Conservation (phyloP, 2,113 vertebrate species). For the Neofelis nebulosa region DNA sequence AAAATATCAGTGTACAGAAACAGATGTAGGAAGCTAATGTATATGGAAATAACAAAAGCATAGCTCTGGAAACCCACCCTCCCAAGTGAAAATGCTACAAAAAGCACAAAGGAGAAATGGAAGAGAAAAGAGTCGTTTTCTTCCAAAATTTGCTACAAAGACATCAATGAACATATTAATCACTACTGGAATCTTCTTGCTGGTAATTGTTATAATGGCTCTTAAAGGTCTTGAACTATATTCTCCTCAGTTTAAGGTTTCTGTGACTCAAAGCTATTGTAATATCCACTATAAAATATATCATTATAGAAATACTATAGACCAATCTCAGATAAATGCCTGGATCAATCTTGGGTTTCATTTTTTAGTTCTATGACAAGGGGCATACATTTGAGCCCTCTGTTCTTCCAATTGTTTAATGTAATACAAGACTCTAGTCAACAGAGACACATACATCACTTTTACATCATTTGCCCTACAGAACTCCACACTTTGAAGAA, state of each 20-base stretch:
- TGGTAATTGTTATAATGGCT: background rate
- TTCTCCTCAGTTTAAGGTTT: conserved; percentile 63
- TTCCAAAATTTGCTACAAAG: background rate
- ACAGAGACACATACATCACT: conserved; percentile 53
- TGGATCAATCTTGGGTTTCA: conserved; percentile 46
- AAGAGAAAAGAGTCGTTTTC: conserved; percentile 26
- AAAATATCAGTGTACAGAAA: conserved; percentile 51
- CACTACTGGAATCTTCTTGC: rapidly evolving
- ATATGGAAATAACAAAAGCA: conserved; percentile 51
- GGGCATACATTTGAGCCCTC: background rate
- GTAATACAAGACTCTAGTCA: conserved; percentile 72
- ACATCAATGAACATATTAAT: background rate
- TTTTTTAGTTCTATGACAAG: conserved; percentile 60
- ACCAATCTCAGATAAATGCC: conserved; percentile 46
- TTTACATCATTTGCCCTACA: conserved; percentile 60
- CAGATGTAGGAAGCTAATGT: conserved; percentile 33
- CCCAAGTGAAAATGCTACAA: conserved; percentile 42
- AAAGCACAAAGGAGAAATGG: background rate
- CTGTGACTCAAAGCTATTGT: conserved; percentile 60
- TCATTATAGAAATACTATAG: conserved; percentile 33
- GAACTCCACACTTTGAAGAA: conserved; percentile 66
- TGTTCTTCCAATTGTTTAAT: conserved; percentile 19
- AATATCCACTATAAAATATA: conserved; percentile 54
- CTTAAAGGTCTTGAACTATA: conserved; percentile 62
- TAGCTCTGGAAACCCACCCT: conserved; percentile 60